These are phyloP conservation scores for Belgica antarctica DNA, from an alignment of 2,888 invertebrate species.

Conservation along the genomic window DNA sequence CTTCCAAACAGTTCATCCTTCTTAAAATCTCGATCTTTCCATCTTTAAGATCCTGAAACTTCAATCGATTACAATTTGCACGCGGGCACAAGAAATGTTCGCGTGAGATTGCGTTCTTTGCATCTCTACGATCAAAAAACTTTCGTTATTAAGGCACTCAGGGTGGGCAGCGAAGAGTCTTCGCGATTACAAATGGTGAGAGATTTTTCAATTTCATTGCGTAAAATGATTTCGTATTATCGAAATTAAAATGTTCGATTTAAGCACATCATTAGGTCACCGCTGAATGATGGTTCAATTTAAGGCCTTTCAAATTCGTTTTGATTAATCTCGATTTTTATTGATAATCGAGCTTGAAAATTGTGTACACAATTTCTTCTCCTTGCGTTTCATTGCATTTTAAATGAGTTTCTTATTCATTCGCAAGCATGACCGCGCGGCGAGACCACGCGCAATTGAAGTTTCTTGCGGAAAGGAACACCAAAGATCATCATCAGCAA, in stretches of 20 bases:
- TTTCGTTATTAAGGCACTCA: background rate
- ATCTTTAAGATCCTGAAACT: background rate
- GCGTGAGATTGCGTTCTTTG: conserved; percentile 23
- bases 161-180: conserved; percentile 5
- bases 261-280: conserved; percentile 27
- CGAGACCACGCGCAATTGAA: conserved; percentile 20
- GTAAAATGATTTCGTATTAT: background rate
- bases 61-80: conserved; percentile 14
- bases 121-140: background rate
- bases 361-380: background rate
- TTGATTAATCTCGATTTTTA: conserved; percentile 14
- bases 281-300: conserved; percentile 15
- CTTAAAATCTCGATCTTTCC: background rate
- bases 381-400: background rate
- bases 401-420: background rate
- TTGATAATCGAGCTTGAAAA: conserved; percentile 8
- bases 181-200: conserved; percentile 12
- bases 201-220: conserved; percentile 25
- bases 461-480: conserved; percentile 15
- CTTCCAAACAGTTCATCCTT: background rate
- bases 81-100: conserved; percentile 2
- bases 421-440: too few species aligned
- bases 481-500: conserved; percentile 25
- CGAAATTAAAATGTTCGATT: conserved; percentile 7
- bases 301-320: background rate